Evolutionary conservation across 2,888 invertebrate genomes (phyloP).

Genomic region (Rhopalosiphum nymphaeae): DNA sequence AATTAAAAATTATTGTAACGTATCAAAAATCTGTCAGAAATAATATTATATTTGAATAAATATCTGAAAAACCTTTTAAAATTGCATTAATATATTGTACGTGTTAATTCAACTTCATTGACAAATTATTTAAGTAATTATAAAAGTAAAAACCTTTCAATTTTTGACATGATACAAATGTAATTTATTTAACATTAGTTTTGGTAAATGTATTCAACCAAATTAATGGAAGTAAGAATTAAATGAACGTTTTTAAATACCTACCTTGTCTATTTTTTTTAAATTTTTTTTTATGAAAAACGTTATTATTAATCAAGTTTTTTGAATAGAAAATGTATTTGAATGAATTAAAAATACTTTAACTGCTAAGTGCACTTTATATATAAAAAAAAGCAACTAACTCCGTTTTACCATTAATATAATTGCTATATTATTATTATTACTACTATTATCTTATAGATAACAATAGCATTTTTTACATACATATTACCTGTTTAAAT

Average conservation of each 20-base stretch:
- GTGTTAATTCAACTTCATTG: neutral
- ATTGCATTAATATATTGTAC: neutral
- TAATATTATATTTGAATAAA: neutral
- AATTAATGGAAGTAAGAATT: neutral
- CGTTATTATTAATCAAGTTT: neutral
- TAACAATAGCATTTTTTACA: neutral
- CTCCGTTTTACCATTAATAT: neutral
- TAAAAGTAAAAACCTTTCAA: neutral
- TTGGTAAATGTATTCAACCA: neutral
- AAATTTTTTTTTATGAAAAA: neutral
- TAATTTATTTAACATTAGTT: neutral
- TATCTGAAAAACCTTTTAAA: neutral
- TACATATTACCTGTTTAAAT: constrained; percentile 18
- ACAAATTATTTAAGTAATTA: neutral
- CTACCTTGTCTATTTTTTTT: neutral
- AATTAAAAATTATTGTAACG: neutral
- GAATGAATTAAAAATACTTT: neutral
- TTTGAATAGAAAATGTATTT: constrained; percentile 24
- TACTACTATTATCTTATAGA: too few relatives aligned
- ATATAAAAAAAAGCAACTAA: neutral
- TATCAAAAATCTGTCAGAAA: neutral
- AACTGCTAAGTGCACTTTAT: constrained; percentile 15
- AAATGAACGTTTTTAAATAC: neutral
- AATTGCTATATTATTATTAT: neutral
- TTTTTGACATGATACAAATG: neutral